A percentile compares a stretch with the other conserved stretches of the same genome.
Conservation (phyloP, 2,113 vertebrate species). For the Heterocephalus glaber region DNA sequence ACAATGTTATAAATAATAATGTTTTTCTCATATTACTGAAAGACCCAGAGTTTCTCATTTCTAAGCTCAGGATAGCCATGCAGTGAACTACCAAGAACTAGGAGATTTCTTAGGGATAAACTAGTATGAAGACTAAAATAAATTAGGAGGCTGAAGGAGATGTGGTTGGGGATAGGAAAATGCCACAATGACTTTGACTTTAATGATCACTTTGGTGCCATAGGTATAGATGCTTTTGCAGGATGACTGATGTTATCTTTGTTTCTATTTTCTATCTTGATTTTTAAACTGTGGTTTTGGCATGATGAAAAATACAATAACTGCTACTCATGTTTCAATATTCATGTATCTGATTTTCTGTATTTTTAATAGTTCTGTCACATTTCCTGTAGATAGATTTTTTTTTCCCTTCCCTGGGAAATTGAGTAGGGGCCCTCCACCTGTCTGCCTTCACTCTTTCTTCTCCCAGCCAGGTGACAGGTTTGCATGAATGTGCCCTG, state of each 20-base stretch:
- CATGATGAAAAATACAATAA: constrained; percentile 31
- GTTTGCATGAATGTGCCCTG: neutral
- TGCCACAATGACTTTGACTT: constrained; percentile 9
- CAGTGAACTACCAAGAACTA: neutral
- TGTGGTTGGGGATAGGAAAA: neutral
- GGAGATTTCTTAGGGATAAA: constrained; percentile 6
- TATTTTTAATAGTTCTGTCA: constrained; percentile 32
- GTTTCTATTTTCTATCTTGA: constrained; percentile 30
- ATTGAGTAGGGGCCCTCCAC: neutral
- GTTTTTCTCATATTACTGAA: constrained; percentile 26
- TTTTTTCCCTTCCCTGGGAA: neutral
- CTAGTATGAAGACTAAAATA: neutral
- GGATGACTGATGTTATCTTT: neutral
- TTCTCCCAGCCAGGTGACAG: neutral
- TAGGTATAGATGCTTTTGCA: neutral
- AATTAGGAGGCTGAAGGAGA: neutral
- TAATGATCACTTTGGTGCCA: neutral
- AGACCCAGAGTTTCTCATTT: neutral
- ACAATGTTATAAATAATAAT: neutral
- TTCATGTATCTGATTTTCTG: neutral
- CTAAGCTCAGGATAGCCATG: neutral
- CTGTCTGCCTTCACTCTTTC: neutral
- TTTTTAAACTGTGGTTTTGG: constrained; percentile 21
- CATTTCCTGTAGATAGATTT: neutral
- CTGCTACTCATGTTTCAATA: neutral